Base-by-base conservation (phyloP, 2,888 invertebrate species). In the Calameuta pallipes region DNA sequence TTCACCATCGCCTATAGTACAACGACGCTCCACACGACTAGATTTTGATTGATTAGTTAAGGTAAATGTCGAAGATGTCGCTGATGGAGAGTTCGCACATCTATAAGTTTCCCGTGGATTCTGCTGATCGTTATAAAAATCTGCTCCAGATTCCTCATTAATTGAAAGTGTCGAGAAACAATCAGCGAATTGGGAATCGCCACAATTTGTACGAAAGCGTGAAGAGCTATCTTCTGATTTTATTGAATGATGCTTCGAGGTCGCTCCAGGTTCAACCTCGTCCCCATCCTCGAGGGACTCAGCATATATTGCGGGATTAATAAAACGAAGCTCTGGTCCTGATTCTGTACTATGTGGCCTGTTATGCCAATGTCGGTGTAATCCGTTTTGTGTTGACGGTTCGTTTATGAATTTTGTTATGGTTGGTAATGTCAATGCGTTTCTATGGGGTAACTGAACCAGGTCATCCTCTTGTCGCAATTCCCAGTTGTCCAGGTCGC, bases 241-340 rank as follows among this genome's bases (percentile, higher is more conserved):
- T 23, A 76, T 74, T 74, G 74, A 78, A 80, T 83, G 82, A 75
- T 80, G 77, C 68, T 74, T 85, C 78, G 86, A 77, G 82, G 75
- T 85, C 86, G 37, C 81, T 86, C 80, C 87, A 88, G 76, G 85
- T 83, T 69, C 83, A 80, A 35, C 37, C 31, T 11, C 13, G 83
- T 90, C 92, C 69, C 92, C 90, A 1, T 92, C 84, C 79, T 92
- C 92, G 0, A 93, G 90, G 0, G 92, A 92, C 86, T 94, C 94
- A 2, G 94, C 92, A 81, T 93, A 94, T 82, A 94, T 94, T 11
- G 94, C 94, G 0, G 94, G 93, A 87, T 94, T 94, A 76, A 94
- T 93, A 85, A 93, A 94, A 79, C 94, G 85, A 41, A 86, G 79
- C 37, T 87, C 87, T n/a, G 83, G 33, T 11, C 82, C 78, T 0